phyloP scores from a whole-genome alignment of 2,888 invertebrate genomes.

The Nomada fucata region DNA sequence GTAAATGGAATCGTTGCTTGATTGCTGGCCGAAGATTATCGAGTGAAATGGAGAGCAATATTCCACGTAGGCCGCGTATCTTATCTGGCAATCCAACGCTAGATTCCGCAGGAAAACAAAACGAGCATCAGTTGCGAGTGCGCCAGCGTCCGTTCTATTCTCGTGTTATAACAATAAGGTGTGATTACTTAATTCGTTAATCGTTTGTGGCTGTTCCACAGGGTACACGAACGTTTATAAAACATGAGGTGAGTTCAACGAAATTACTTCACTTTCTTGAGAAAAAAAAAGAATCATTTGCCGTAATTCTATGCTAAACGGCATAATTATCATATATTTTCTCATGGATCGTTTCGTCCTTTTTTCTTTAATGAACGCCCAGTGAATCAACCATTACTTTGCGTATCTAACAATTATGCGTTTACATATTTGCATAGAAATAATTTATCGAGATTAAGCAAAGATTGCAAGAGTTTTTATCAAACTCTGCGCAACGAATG shows the following conservation, averaged over 20 bases:
- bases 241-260: constrained; percentile 60
- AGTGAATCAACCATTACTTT: no score
- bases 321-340: no score
- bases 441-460: neutral
- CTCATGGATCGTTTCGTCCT: no score
- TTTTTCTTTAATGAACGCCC: no score
- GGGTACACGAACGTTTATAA: constrained; percentile 10
- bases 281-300: neutral
- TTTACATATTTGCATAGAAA: no score
- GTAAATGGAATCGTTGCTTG: neutral
- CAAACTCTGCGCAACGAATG: neutral
- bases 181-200: constrained; percentile 27
- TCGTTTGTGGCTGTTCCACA: constrained; percentile 10
- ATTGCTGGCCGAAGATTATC: constrained; percentile 1
- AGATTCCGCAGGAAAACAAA: constrained; percentile 34
- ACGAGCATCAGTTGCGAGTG: constrained; percentile 51
- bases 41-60: constrained; percentile 31
- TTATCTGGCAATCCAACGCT: constrained; percentile 61
- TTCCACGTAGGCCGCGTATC: constrained; percentile 55
- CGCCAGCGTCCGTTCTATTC: constrained; percentile 31
- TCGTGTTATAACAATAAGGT: constrained; percentile 33
- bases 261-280: neutral
- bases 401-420: no score
- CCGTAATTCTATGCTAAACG: no score
- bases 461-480: neutral